Percentiles rank a stretch among this genome's conserved stretches.
Evolutionary conservation across 2,113 vertebrate genomes (phyloP).

Genomic region (Rhea americana): DNA sequence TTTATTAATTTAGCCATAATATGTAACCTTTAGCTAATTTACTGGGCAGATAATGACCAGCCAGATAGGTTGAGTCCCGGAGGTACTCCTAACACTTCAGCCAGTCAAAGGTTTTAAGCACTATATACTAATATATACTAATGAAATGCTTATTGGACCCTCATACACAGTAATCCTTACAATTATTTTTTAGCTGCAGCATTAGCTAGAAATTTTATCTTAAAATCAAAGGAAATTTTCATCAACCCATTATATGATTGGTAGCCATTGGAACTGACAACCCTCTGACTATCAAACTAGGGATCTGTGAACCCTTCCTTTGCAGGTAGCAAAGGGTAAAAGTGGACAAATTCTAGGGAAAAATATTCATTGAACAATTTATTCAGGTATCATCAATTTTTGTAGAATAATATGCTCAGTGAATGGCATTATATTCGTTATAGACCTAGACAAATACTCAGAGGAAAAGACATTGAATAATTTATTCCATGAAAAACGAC

Average conservation of each 20-base stretch:
- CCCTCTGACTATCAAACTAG: neutral
- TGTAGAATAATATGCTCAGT: neutral
- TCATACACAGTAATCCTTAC: neutral
- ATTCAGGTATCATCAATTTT: neutral
- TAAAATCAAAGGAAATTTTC: neutral
- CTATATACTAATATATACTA: neutral
- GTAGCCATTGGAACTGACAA: neutral
- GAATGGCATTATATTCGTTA: neutral
- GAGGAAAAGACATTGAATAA: slow-evolving; percentile 18
- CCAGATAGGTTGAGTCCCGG: neutral
- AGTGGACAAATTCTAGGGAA: neutral
- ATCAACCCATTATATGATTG: neutral
- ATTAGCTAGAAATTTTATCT: neutral
- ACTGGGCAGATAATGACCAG: neutral
- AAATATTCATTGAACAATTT: neutral
- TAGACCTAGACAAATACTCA: neutral
- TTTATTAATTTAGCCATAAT: slow-evolving; percentile 19
- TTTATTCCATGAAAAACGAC: slow-evolving; percentile 40
- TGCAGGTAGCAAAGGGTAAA: neutral
- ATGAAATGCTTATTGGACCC: neutral
- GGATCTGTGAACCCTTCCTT: neutral
- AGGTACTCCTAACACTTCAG: neutral
- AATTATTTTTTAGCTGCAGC: neutral
- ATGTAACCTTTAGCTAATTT: neutral
- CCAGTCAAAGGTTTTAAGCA: neutral